Evolutionary conservation across 2,113 vertebrate species (phyloP), one percentile per base, ranked within the genome.

Genomic region (Acrocephalus kingi): DNA sequence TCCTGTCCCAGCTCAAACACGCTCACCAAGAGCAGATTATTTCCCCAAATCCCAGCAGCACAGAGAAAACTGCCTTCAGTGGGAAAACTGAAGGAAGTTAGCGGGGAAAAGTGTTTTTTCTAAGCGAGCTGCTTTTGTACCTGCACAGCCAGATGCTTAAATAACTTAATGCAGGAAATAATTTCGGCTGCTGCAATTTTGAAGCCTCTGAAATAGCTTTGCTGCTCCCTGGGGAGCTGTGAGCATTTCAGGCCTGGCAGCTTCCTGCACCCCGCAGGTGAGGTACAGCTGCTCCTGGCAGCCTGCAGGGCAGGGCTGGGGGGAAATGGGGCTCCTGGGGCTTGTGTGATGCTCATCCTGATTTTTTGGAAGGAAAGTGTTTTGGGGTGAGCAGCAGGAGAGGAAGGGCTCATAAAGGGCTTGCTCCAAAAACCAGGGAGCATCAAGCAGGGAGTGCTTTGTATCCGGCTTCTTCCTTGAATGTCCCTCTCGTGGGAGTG

Each of bases 151-250:
- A 81, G 78, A 80, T 93, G 64, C 82, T 75, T 75, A 45, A 77
- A 90, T 33, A 83, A 89, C 67, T 95, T 71, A 75, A 82, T 43
- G 37, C 21, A 68, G 85, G 90, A 96, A 95, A 90, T 86, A 5
- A 92, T 78, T 80, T 74, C 1, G 5, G 85, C 79, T 72, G 72
- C 79, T 90, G 75, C 56, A 88, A 54, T 84, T 89, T 46, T 19
- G 69, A 84, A 75, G 41, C 19, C 73, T 63, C 85, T 52, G 39
- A 96, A 95, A 93, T 86, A 92, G 92, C 79, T 94, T 56, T 37
- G 20, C 48, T 59, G 52, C 66, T 94, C 79, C 80, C 41, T 0
- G 1, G 28, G 69, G 88, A 86, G 82, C 64, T 72, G 68, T 43
- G 82, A 76, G 64, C 68, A 78, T 89, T 77, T 90, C 25, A 90